These are phyloP conservation scores for Hassar affinis DNA, from an alignment of 2,113 vertebrate species.

Conservation along the genomic window DNA sequence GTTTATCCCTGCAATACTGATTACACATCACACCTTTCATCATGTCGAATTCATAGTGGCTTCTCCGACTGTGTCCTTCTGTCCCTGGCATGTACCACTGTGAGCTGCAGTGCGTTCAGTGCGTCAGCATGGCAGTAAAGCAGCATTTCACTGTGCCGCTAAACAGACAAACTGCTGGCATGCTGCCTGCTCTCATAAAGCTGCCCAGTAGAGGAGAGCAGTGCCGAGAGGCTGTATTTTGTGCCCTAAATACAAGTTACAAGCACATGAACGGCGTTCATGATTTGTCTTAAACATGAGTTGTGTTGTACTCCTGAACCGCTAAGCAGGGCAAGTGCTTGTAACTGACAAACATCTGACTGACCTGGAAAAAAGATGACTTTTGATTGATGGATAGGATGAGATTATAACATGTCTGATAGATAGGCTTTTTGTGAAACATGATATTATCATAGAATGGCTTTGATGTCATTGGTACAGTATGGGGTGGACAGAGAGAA, in stretches of 20 bases:
- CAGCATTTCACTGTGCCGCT: constrained; percentile 40
- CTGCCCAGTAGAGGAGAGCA: constrained; percentile 36
- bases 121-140: constrained; percentile 44
- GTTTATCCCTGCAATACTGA: constrained; percentile 3
- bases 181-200: constrained; percentile 46
- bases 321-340: not conserved
- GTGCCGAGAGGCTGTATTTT: not conserved
- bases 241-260: constrained; percentile 1
- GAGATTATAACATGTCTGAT: not conserved
- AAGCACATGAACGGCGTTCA: not conserved
- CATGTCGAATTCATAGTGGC: constrained; percentile 17
- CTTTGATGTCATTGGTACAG: constrained; percentile 7
- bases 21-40: constrained; percentile 14
- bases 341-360: not conserved
- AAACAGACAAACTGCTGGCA: constrained; percentile 55
- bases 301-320: not conserved
- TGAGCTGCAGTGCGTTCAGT: constrained; percentile 43
- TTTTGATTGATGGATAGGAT: not conserved
- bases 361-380: not conserved
- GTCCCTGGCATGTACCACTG: constrained; percentile 39
- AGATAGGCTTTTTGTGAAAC: not conserved
- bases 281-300: not conserved
- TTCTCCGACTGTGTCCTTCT: constrained; percentile 33
- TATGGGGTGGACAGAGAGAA: not conserved
- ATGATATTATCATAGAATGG: not conserved